phyloP scores from a whole-genome alignment of 1,140 invertebrate genomes.

The Drosophila sturtevanti region DNA sequence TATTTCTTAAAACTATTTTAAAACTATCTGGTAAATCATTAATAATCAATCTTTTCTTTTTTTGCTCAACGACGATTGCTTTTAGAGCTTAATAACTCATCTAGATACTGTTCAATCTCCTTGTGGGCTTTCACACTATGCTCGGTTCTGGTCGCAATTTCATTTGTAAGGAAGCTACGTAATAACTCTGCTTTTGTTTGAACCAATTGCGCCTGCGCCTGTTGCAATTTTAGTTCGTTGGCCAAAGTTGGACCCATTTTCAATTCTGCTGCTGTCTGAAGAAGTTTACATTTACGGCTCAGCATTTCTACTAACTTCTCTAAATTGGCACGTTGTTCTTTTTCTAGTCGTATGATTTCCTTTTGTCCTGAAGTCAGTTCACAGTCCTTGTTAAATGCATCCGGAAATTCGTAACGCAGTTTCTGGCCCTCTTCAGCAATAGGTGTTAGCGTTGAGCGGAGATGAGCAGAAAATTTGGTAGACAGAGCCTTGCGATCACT shows the following conservation, averaged over 20 bases:
- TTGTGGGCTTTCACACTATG: slow-evolving; percentile 65
- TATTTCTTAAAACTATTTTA: not conserved
- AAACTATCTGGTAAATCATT: not conserved
- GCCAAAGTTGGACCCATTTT: slow-evolving; percentile 66
- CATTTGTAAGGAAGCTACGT: slow-evolving; percentile 47
- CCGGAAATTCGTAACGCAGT: slow-evolving; percentile 51
- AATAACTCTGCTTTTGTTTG: slow-evolving; percentile 66
- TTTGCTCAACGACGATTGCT: not conserved
- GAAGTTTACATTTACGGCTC: slow-evolving; percentile 51
- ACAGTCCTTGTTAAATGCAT: slow-evolving; percentile 27
- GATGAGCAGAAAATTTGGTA: slow-evolving; percentile 27
- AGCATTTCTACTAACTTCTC: slow-evolving; percentile 36
- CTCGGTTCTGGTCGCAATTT: slow-evolving; percentile 55
- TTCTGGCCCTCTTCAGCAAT: slow-evolving; percentile 51
- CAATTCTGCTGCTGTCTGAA: slow-evolving; percentile 53
- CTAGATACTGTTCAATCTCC: slow-evolving; percentile 61
- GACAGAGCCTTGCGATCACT: slow-evolving; percentile 53
- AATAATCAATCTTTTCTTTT: not conserved
- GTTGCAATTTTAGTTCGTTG: slow-evolving; percentile 56
- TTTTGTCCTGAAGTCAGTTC: slow-evolving; percentile 38
- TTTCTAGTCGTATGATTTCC: slow-evolving; percentile 58
- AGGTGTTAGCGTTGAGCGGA: slow-evolving; percentile 29
- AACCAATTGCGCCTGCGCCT: slow-evolving; percentile 51
- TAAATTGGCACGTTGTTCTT: slow-evolving; percentile 47
- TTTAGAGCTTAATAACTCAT: slow-evolving; percentile 48